Percentiles rank a stretch among this genome's conserved stretches.
Conservation (phyloP, 2,888 invertebrate genomes). For the Tachina lurida region DNA sequence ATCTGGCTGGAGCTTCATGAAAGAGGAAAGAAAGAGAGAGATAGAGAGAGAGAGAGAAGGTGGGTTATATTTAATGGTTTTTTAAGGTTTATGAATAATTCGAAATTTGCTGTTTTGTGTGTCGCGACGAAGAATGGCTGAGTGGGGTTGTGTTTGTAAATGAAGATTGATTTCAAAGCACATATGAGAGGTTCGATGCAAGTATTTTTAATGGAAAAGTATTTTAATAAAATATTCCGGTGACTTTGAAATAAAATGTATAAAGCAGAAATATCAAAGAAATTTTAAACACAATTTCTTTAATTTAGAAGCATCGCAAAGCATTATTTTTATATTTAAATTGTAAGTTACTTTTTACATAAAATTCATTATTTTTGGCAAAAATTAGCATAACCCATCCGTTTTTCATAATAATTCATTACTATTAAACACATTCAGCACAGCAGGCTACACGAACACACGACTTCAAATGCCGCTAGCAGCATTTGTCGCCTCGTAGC, state of each 20-base stretch:
- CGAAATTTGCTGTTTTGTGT: not conserved
- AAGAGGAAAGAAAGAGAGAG: too few relatives aligned
- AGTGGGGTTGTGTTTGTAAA: not conserved
- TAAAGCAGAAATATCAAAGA: not conserved
- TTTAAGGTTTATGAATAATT: not conserved
- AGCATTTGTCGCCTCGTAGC: too few relatives aligned
- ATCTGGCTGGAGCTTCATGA: not conserved
- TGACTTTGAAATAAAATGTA: not conserved
- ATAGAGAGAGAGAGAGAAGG: too few relatives aligned
- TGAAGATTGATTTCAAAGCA: not conserved
- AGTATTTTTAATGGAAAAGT: not conserved
- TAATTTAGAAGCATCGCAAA: too few relatives aligned
- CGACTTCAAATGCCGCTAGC: too few relatives aligned
- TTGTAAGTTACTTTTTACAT: too few relatives aligned
- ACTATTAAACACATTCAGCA: too few relatives aligned
- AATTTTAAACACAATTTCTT: not conserved
- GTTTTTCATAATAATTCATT: too few relatives aligned
- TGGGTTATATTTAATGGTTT: not conserved
- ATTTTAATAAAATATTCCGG: not conserved
- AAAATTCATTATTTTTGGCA: too few relatives aligned
- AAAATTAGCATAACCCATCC: too few relatives aligned
- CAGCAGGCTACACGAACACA: too few relatives aligned
- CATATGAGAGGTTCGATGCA: not conserved
- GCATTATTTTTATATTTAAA: too few relatives aligned
- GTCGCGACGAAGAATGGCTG: not conserved